A percentile compares a stretch with the other conserved stretches of the same genome.
Conservation (phyloP, 2,888 invertebrate species). For the Colletes collaris region DNA sequence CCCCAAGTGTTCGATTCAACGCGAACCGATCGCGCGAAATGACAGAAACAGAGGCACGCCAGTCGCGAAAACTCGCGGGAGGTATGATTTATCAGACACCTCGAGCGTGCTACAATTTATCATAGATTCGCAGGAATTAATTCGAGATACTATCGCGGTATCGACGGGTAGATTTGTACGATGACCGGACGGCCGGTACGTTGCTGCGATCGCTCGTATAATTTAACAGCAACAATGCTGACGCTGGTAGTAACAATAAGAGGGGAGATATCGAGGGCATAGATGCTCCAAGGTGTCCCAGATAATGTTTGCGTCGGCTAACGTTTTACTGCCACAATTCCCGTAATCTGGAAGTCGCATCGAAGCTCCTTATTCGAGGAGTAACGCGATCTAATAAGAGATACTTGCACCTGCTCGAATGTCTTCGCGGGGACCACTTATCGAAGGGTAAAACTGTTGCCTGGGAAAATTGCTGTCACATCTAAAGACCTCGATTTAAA, state of each 20-base stretch:
- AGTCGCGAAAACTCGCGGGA: slow-evolving; percentile 25
- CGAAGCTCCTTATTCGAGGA: slow-evolving; percentile 30
- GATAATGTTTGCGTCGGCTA: slow-evolving; percentile 45
- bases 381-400: slow-evolving; percentile 19
- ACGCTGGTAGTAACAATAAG: slow-evolving; percentile 48
- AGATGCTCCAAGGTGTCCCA: slow-evolving; percentile 41
- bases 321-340: slow-evolving; percentile 48
- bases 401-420: slow-evolving; percentile 3
- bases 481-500: not conserved
- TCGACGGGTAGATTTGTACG: slow-evolving; percentile 68
- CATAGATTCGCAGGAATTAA: slow-evolving; percentile 60
- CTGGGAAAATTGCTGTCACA: not conserved
- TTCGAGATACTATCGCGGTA: slow-evolving; percentile 65
- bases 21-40: not conserved
- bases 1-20: not conserved
- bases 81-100: slow-evolving; percentile 52
- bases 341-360: slow-evolving; percentile 35
- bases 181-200: slow-evolving; percentile 47
- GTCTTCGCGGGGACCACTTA: not conserved
- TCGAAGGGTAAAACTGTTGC: not conserved
- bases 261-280: not conserved
- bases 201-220: slow-evolving; percentile 46
- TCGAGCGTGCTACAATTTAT: slow-evolving; percentile 59
- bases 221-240: slow-evolving; percentile 46
- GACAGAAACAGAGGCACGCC: slow-evolving; percentile 37